These are phyloP conservation scores for Pachycephus smyrnensis DNA, from an alignment of 2,888 invertebrate species.

Conservation along the genomic window DNA sequence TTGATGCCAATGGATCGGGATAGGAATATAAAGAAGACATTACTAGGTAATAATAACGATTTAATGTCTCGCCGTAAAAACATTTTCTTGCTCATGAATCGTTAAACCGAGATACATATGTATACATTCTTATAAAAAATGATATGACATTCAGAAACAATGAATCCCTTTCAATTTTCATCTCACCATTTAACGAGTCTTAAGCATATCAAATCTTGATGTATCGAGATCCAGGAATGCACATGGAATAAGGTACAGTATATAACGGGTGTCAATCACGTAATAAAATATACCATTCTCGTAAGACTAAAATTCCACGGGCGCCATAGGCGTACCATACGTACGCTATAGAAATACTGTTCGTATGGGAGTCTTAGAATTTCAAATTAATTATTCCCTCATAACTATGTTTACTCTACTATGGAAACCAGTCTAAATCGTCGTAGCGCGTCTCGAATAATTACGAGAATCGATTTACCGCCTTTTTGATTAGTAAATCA, in stretches of 20 bases:
- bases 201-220: not conserved
- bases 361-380: not conserved
- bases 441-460: not conserved
- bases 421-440: not conserved
- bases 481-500: not conserved
- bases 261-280: not conserved
- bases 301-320: not conserved
- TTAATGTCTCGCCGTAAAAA: too few species aligned
- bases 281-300: not conserved
- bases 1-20: too few species aligned
- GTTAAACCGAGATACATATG: too few species aligned
- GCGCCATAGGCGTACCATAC: not conserved
- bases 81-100: too few species aligned
- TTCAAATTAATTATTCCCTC: not conserved
- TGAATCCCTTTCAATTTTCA: too few species aligned
- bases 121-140: too few species aligned
- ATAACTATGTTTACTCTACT: not conserved
- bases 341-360: not conserved
- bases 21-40: too few species aligned
- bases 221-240: not conserved
- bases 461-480: not conserved
- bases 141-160: too few species aligned
- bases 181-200: not conserved
- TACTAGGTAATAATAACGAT: too few species aligned
- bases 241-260: not conserved